Percentiles rank a stretch among this genome's conserved stretches.
phyloP scores from a whole-genome alignment of 2,113 vertebrate species.

The Bucco capensis region DNA sequence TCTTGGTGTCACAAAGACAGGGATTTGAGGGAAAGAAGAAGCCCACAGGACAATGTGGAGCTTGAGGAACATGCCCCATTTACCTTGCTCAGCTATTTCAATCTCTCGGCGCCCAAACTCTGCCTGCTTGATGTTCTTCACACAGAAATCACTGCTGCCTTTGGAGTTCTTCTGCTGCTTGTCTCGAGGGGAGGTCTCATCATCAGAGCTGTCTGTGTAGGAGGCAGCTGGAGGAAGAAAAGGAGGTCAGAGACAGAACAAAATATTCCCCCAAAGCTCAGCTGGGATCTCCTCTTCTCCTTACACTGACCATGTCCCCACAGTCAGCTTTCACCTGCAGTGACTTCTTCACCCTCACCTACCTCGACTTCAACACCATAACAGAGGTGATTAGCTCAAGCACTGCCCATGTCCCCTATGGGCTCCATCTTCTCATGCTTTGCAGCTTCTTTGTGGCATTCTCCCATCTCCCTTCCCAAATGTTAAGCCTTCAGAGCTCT shows the following conservation, averaged over 20 bases:
- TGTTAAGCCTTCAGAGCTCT: too few species aligned
- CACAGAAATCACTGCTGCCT: slow-evolving; percentile 93
- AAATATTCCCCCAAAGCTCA: fast-evolving
- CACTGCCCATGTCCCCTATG: fast-evolving
- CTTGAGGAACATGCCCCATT: background rate
- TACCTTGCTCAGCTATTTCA: slow-evolving; percentile 96
- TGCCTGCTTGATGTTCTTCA: slow-evolving; percentile 97
- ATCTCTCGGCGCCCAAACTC: slow-evolving; percentile 97
- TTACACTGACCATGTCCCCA: fast-evolving
- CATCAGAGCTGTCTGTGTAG: slow-evolving; percentile 97
- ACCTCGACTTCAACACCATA: background rate
- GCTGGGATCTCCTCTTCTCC: background rate
- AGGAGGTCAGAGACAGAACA: background rate
- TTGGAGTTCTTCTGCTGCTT: slow-evolving; percentile 98
- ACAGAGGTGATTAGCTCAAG: fast-evolving
- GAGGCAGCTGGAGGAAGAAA: slow-evolving; percentile 84
- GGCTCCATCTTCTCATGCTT: background rate
- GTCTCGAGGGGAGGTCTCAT: slow-evolving; percentile 95
- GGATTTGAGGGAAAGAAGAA: background rate
- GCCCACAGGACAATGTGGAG: background rate
- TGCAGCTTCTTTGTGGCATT: background rate
- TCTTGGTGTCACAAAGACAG: too few species aligned
- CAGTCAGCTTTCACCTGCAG: background rate
- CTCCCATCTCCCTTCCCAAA: background rate
- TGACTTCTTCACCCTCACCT: fast-evolving